phyloP scores from a whole-genome alignment of 2,888 invertebrate species.

The Iselma pallidipennis region DNA sequence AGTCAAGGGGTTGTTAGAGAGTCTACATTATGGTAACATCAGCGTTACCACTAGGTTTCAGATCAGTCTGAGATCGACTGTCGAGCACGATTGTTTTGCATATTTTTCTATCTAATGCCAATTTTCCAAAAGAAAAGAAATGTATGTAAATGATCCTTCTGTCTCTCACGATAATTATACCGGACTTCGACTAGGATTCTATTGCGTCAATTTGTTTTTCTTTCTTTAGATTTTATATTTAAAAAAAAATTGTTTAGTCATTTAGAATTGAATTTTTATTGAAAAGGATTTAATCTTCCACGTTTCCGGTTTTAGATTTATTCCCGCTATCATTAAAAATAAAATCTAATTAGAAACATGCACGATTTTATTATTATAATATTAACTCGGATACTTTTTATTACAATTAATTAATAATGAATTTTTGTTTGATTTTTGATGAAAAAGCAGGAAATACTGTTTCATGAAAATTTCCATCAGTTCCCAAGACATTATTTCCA shows the following conservation, averaged over 20 bases:
- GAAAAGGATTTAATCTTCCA: neutral
- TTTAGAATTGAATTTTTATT: neutral
- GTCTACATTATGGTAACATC: too few species aligned
- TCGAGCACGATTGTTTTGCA: too few species aligned
- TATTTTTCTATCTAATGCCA: too few species aligned
- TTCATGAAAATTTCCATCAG: neutral
- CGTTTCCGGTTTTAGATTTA: neutral
- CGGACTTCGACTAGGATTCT: neutral
- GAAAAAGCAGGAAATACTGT: neutral
- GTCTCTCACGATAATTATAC: neutral
- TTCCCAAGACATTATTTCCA: neutral
- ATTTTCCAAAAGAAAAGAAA: too few species aligned
- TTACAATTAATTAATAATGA: neutral
- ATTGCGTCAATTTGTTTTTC: neutral
- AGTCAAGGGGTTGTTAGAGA: too few species aligned
- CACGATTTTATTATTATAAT: neutral
- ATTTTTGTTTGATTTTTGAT: neutral
- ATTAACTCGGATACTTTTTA: too few species aligned
- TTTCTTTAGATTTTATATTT: neutral
- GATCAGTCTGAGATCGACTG: too few species aligned
- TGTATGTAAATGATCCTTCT: neutral
- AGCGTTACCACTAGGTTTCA: too few species aligned
- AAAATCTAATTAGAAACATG: neutral
- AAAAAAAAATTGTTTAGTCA: neutral
- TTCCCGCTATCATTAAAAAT: neutral